A percentile compares a stretch with the other conserved stretches of the same genome.
Conservation (phyloP, 2,888 invertebrate species). For the Drosophila flavopinicola region DNA sequence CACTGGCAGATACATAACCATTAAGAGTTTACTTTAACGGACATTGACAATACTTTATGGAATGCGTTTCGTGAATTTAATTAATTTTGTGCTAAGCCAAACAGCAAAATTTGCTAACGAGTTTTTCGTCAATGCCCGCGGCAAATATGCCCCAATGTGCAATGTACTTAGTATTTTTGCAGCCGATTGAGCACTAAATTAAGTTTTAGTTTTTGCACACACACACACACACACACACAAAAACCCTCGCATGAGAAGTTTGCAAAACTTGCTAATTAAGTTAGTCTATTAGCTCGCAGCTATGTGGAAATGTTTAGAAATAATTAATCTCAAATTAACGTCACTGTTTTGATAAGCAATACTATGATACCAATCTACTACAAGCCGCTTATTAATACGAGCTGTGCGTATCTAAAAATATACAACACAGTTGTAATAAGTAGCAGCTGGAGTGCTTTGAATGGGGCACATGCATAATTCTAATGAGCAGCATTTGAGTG, state of each 20-base stretch:
- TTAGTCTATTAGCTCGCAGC: constrained; percentile 29
- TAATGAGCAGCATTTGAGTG: constrained; percentile 36
- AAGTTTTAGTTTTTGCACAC: constrained; percentile 30
- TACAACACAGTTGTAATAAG: constrained; percentile 12
- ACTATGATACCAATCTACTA: constrained; percentile 8
- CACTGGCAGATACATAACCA: no score
- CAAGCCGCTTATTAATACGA: constrained; percentile 46
- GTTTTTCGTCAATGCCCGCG: neutral
- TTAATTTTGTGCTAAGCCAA: constrained; percentile 29
- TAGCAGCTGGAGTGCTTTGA: neutral
- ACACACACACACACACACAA: constrained; percentile 3
- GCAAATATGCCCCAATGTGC: constrained; percentile 23
- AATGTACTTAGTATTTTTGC: constrained; percentile 12
- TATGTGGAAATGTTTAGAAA: constrained; percentile 34
- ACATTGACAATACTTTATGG: constrained; percentile 6
- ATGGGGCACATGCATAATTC: neutral
- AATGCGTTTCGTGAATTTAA: constrained; percentile 25
- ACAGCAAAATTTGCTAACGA: constrained; percentile 21
- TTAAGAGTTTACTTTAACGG: no score
- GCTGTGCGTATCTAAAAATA: constrained; percentile 18
- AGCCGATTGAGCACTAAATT: constrained; percentile 31
- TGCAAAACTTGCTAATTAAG: constrained; percentile 35
- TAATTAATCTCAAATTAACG: constrained; percentile 48
- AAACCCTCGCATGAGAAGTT: constrained; percentile 6
- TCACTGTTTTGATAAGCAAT: constrained; percentile 47